A percentile compares a stretch with the other conserved stretches of the same genome.
phyloP scores from a whole-genome alignment of 1,140 invertebrate genomes.

The Trachymyrmex cornetzi region DNA sequence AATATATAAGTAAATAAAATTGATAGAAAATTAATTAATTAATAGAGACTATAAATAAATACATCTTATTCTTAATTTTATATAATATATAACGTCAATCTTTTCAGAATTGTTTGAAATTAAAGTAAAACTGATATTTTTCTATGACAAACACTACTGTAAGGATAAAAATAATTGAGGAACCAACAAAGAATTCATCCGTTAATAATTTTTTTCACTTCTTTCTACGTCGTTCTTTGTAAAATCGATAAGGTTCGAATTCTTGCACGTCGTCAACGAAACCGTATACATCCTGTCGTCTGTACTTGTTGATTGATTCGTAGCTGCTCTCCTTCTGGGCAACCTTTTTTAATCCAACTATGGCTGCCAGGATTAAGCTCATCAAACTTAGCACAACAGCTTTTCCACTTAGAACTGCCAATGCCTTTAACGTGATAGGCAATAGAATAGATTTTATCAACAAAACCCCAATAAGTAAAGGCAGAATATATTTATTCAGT shows the following conservation, averaged over 20 bases:
- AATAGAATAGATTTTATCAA: slow-evolving; percentile 89
- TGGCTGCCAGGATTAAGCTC: slow-evolving; percentile 86
- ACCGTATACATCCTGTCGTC: slow-evolving; percentile 80
- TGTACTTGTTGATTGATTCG: slow-evolving; percentile 81
- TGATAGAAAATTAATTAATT: slow-evolving; percentile 3
- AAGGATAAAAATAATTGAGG: slow-evolving; percentile 10
- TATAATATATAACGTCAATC: not conserved
- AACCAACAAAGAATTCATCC: not conserved
- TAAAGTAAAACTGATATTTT: not conserved
- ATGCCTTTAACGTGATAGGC: slow-evolving; percentile 88
- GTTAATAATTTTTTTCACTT: slow-evolving; percentile 59
- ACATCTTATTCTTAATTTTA: slow-evolving; percentile 17
- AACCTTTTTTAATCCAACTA: slow-evolving; percentile 83
- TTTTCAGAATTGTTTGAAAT: not conserved
- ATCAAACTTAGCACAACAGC: slow-evolving; percentile 88
- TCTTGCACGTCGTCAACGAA: slow-evolving; percentile 64
- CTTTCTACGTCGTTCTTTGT: slow-evolving; percentile 75
- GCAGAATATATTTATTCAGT: slow-evolving; percentile 86
- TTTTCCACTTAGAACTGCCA: slow-evolving; percentile 89
- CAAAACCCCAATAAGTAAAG: slow-evolving; percentile 88
- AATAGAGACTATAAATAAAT: slow-evolving; percentile 8
- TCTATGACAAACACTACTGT: not conserved
- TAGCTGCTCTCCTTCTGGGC: slow-evolving; percentile 72
- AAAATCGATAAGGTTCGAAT: slow-evolving; percentile 81
- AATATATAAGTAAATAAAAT: not conserved